A percentile compares a stretch with the other conserved stretches of the same genome.
These are phyloP conservation scores for Danionella dracula DNA, from an alignment of 2,797 vertebrate genomes.

Conservation along the genomic window DNA sequence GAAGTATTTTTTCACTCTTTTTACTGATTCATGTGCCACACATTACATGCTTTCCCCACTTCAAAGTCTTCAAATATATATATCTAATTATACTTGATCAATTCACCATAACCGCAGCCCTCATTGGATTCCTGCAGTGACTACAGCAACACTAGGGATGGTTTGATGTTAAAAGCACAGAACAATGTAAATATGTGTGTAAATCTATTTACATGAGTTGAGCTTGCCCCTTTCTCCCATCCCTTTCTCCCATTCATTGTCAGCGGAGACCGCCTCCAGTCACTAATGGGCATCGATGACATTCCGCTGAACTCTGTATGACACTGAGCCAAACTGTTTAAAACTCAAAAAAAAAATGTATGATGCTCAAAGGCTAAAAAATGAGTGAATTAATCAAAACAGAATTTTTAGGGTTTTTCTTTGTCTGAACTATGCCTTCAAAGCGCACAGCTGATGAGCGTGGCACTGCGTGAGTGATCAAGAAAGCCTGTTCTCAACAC, in stretches of 20 bases:
- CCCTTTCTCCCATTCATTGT: too few relatives aligned
- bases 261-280: too few relatives aligned
- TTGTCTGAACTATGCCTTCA: not conserved
- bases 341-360: too few relatives aligned
- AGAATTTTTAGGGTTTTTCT: not conserved
- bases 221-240: too few relatives aligned
- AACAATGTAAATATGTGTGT: too few relatives aligned
- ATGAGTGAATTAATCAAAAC: not conserved
- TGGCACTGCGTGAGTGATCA: not conserved
- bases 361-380: not conserved
- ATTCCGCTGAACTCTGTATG: too few relatives aligned
- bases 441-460: not conserved
- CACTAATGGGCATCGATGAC: too few relatives aligned
- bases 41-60: not conserved
- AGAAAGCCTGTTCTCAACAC: slow-evolving; percentile 45
- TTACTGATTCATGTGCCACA: not conserved
- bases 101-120: not conserved
- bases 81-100: not conserved
- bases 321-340: too few relatives aligned
- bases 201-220: too few relatives aligned
- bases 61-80: not conserved
- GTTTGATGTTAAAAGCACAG: too few relatives aligned
- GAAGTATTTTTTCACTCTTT: not conserved
- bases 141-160: not conserved
- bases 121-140: not conserved